A percentile compares a stretch with the other conserved stretches of the same genome.
Evolutionary conservation across 2,888 invertebrate species (phyloP).

Genomic region (Erebia ligea): DNA sequence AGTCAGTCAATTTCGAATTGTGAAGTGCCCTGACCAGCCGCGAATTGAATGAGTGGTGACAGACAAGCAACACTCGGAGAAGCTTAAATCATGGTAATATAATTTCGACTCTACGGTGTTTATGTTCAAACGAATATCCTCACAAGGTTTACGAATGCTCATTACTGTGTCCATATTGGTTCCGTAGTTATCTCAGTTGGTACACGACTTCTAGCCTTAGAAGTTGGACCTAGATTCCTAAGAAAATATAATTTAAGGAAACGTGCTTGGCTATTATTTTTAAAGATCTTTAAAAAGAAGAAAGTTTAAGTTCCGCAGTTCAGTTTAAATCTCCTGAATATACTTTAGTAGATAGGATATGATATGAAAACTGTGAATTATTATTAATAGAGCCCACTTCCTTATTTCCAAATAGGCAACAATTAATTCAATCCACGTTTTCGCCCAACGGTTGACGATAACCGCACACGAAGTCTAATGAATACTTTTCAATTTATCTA

Average conservation of each 20-base stretch:
- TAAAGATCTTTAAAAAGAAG: neutral
- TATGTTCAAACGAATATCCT: constrained; percentile 53
- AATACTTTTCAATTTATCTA: constrained; percentile 14
- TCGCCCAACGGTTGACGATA: constrained; percentile 31
- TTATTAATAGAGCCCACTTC: constrained; percentile 17
- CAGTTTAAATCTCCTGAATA: neutral
- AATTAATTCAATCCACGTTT: constrained; percentile 35
- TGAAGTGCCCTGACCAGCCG: too few relatives aligned
- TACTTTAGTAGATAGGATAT: neutral
- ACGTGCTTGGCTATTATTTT: constrained; percentile 16
- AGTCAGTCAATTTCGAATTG: too few relatives aligned
- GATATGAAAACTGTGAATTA: too few relatives aligned
- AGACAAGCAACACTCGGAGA: too few relatives aligned
- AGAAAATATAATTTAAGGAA: constrained; percentile 39
- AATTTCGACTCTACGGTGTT: constrained; percentile 41
- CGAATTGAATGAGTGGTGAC: too few relatives aligned
- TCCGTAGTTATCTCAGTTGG: constrained; percentile 58
- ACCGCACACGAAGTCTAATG: constrained; percentile 36
- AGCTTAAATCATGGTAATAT: too few relatives aligned
- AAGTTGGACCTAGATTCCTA: constrained; percentile 43
- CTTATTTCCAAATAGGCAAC: constrained; percentile 19
- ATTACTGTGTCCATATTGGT: constrained; percentile 68
- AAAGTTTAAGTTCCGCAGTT: neutral
- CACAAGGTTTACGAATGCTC: constrained; percentile 64
- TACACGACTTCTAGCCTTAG: constrained; percentile 56